Evolutionary conservation across 2,113 vertebrate genomes (phyloP).

Genomic region (Elaphurus davidianus): DNA sequence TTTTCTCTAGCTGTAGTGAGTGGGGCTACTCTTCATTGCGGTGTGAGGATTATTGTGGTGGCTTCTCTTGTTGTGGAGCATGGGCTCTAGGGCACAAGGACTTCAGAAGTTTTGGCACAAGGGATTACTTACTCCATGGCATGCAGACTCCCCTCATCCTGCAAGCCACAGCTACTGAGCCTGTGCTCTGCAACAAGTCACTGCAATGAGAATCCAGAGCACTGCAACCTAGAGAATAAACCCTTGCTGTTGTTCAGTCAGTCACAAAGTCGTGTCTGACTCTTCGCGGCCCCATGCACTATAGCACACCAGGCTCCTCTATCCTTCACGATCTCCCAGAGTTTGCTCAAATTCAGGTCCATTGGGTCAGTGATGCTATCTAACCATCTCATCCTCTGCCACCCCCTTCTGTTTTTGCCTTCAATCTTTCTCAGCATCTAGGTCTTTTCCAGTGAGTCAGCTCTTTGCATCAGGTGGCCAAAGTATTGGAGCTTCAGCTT

Average conservation of each 20-base stretch:
- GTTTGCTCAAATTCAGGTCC: background rate
- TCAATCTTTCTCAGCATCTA: background rate
- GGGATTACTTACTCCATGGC: background rate
- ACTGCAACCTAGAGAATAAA: background rate
- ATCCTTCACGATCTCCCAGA: background rate
- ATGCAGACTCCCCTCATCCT: background rate
- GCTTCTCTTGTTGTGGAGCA: background rate
- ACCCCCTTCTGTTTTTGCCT: background rate
- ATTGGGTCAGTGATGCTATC: background rate
- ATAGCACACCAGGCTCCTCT: background rate
- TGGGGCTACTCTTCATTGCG: background rate
- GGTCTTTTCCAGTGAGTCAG: background rate
- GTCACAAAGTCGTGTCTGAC: fast-evolving
- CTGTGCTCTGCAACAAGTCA: background rate
- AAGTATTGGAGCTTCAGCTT: background rate
- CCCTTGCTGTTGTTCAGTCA: background rate
- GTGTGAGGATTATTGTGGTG: background rate
- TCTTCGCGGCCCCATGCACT: background rate
- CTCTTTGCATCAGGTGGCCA: background rate
- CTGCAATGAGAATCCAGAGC: background rate
- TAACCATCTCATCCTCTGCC: background rate
- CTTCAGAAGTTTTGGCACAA: background rate
- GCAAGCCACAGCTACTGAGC: background rate
- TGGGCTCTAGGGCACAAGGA: background rate
- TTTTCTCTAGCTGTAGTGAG: background rate